Base-by-base conservation (phyloP, 2,888 invertebrate genomes). In the Agonopterix arenella region DNA sequence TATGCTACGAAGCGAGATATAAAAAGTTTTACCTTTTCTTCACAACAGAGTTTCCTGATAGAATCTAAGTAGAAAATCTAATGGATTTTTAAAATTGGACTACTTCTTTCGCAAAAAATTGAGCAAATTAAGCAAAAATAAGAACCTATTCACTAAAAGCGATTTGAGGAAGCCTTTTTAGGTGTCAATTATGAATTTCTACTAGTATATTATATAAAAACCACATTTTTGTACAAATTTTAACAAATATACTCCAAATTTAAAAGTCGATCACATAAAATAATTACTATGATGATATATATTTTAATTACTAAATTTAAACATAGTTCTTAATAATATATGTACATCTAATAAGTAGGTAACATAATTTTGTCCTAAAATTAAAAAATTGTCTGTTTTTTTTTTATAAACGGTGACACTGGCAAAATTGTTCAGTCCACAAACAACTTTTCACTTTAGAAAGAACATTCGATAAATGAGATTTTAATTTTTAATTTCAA, bases 41-140 rank as follows among this genome's bases (percentile, higher is more conserved):
- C 40, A 40, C 40, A 40, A 40, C n/a, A 40, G 3, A 9, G 10
- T 50, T 50, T 28, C 28, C 7, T 28, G 28, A 28, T 28, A 28
- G 47, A 45, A 45, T 53, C 44, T 51, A 50, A 49, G 53, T 58
- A 58, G 50, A 50, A 53, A 53, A 51, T 49, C 48, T 49, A 51
- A 37, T 36, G 18, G 40, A 45, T 46, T 10, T 36, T 13, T 43
- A 46, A 51, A 41, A 41, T 37, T 45, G 38, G 58, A 54, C 60
- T 64, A 61, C 49, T 56, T 62, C 51, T 58, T 61, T 65, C 59
- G 85, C 85, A 85, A 84, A 82, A 75, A 56, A 84, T 84, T 81
- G 80, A 82, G 79, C 82, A 80, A 80, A 70, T 84, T 83, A 80
- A 84, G 83, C 82, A 80, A 77, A 73, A 71, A 80, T 68, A 80